These are phyloP conservation scores for Drosophila tripunctata DNA, from an alignment of 2,888 invertebrate species.

Conservation along the genomic window DNA sequence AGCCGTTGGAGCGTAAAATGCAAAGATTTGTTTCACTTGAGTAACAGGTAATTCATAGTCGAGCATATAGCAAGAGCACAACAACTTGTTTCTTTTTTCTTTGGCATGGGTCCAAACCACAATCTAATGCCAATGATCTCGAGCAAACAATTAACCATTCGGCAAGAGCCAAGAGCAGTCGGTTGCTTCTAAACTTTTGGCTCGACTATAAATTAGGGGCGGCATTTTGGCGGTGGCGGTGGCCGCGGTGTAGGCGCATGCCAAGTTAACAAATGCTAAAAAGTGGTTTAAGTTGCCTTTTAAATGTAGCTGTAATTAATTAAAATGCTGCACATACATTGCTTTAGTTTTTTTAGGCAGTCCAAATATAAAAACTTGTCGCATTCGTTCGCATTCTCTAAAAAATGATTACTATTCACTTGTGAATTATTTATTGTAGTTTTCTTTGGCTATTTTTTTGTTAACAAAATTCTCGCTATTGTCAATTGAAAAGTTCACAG, in stretches of 20 bases:
- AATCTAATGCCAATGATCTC: conserved; percentile 50
- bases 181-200: conserved; percentile 28
- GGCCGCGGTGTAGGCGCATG: conserved; percentile 45
- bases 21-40: too few species aligned
- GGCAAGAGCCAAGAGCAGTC: not conserved
- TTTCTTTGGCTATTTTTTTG: not conserved
- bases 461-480: conserved; percentile 40
- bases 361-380: conserved; percentile 8
- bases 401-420: conserved; percentile 22
- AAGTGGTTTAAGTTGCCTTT: conserved; percentile 12
- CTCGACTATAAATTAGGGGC: conserved; percentile 49
- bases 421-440: not conserved
- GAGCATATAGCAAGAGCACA: not conserved
- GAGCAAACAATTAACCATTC: conserved; percentile 51
- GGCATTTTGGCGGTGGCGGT: too few species aligned
- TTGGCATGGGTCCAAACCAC: conserved; percentile 56
- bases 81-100: not conserved
- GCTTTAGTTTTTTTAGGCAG: conserved; percentile 4
- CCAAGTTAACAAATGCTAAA: conserved; percentile 32
- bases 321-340: conserved; percentile 50
- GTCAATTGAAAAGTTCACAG: conserved; percentile 38
- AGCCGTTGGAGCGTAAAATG: too few species aligned
- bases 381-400: conserved; percentile 19
- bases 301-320: conserved; percentile 57
- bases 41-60: not conserved